These are phyloP conservation scores for Xiphorhynchus erythropygius DNA, from an alignment of 2,797 vertebrate species.

Conservation along the genomic window DNA sequence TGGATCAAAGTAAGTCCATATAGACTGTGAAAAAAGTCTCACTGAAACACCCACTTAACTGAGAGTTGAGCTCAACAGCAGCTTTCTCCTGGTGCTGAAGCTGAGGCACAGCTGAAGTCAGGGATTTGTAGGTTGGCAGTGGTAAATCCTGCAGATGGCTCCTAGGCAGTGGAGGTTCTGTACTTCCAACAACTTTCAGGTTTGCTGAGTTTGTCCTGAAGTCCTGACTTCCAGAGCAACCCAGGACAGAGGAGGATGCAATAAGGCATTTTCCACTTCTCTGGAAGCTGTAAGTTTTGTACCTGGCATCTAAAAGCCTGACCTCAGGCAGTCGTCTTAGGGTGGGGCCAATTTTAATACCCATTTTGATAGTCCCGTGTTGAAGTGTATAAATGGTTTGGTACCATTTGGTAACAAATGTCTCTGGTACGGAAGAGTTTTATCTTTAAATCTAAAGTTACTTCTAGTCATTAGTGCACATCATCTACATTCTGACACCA, in stretches of 20 bases:
- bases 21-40: background rate
- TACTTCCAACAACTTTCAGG: background rate
- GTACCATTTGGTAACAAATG: background rate
- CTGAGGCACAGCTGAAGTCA: background rate
- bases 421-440: background rate
- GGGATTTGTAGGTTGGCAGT: rapidly evolving
- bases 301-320: background rate
- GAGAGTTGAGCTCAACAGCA: background rate
- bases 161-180: background rate
- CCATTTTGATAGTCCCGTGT: background rate
- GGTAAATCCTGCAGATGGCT: background rate
- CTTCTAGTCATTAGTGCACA: background rate
- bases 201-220: background rate
- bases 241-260: background rate
- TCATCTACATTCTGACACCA: background rate
- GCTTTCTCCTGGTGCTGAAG: background rate
- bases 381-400: background rate
- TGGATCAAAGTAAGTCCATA: background rate
- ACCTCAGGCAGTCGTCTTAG: background rate
- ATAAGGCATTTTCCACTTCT: background rate
- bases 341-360: background rate
- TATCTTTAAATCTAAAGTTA: background rate
- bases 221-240: background rate
- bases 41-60: background rate
- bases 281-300: background rate